Evolutionary conservation across 2,113 vertebrate genomes (phyloP).

Genomic region (Pipra filicauda): DNA sequence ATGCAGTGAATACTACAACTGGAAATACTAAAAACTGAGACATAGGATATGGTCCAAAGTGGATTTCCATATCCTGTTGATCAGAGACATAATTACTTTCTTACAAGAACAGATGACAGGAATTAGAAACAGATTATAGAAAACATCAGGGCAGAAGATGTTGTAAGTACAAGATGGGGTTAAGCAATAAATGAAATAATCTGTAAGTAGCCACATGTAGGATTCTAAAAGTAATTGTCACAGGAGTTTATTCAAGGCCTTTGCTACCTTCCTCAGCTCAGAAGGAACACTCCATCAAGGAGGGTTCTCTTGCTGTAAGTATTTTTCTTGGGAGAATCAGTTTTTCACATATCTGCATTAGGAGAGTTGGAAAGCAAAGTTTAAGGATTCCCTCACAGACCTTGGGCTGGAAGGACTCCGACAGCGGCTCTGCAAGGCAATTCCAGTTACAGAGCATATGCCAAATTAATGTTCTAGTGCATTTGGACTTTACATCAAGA

Average conservation of each 20-base stretch:
- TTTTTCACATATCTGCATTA: background rate
- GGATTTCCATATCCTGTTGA: background rate
- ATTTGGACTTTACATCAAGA: background rate
- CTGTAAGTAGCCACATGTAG: background rate
- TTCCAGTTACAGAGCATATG: background rate
- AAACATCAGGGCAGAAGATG: slow-evolving; percentile 12
- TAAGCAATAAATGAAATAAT: background rate
- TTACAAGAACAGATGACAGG: background rate
- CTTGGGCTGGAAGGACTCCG: background rate
- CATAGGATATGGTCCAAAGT: background rate
- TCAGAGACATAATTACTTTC: background rate
- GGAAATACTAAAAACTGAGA: background rate
- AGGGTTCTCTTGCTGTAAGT: background rate
- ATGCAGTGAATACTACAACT: background rate
- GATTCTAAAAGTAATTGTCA: background rate
- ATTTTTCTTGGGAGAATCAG: background rate
- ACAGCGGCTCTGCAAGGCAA: background rate
- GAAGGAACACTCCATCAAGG: background rate
- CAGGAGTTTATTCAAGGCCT: background rate
- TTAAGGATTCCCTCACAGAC: background rate
- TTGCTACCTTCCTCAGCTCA: background rate
- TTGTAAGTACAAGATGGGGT: background rate
- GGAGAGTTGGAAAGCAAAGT: background rate
- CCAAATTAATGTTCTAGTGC: background rate
- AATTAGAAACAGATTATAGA: slow-evolving; percentile 4